Evolutionary conservation across 2,797 vertebrate species (phyloP), one percentile per base, ranked within the genome.

Genomic region (Myiotriccus ornatus): DNA sequence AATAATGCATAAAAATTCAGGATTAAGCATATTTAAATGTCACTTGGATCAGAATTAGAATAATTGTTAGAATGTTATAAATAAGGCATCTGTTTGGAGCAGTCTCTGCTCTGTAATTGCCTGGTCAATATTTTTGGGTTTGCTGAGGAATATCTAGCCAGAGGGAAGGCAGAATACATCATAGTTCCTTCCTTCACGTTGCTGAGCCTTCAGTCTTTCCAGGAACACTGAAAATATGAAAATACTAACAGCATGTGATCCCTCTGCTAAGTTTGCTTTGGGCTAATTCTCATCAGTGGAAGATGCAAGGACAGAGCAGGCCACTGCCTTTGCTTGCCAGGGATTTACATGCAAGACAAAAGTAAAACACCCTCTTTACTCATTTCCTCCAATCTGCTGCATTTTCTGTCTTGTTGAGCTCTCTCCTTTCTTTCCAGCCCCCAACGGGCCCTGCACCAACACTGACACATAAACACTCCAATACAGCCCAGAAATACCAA

Each of bases 201-300:
- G 65, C 79, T 1, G 39, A 97, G 83, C 82, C 90, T 90, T 96
- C 87, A 71, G 87, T 94, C 95, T 91, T 95, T 93, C 96, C 91
- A 94, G 94, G 90, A 97, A 96, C 37, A 95, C 71, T 87, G 91
- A 97, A 96, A 95, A 94, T 70, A 96, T 39, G 81, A 97, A 94
- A 94, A 96, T 94, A 90, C 95, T 97, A 96, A 96, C 95, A 96
- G 94, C 93, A 96, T 93, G 69, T 97, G 94, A 97, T 95, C 94
- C 89, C 77, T 95, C 94, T 97, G 96, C 95, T 97, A 93, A 95
- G 82, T 97, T 97, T 70, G 96, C 97, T 97, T 71, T 94, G 95
- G 97, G 97, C 97, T 95, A 97, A 94, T 96, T 96, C 96, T 96
- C 95, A 79, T 94, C 95, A 89, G 78, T 94, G 84, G 62, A 84